Evolutionary conservation across 2,888 invertebrate genomes (phyloP).

Genomic region (Callyntrura sp.): DNA sequence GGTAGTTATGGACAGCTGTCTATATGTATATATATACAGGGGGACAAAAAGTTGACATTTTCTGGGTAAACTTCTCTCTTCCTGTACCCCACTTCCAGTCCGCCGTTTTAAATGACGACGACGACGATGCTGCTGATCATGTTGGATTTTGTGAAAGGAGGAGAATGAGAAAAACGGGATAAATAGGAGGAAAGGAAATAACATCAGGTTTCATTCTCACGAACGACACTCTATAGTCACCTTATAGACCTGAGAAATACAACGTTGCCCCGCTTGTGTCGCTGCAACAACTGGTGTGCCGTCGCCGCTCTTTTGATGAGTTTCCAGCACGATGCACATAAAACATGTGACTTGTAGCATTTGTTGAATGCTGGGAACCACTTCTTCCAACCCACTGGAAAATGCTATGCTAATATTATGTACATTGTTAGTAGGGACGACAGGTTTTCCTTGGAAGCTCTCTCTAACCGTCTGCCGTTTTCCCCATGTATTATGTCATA

Average conservation of each 20-base stretch:
- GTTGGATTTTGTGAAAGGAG: background rate
- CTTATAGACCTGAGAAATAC: background rate
- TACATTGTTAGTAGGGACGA: too few relatives aligned
- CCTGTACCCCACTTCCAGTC: background rate
- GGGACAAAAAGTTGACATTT: constrained; percentile 10
- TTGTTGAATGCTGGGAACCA: constrained; percentile 24
- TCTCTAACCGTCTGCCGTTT: too few relatives aligned
- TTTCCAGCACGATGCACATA: background rate
- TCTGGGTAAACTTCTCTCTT: background rate
- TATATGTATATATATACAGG: too few relatives aligned
- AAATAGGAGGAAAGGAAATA: constrained; percentile 46
- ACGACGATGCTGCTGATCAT: background rate
- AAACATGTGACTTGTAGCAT: background rate
- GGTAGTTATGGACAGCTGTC: background rate
- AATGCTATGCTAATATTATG: constrained; percentile 40
- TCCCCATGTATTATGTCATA: too few relatives aligned
- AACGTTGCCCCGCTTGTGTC: background rate
- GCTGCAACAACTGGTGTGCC: background rate
- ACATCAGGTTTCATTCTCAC: constrained; percentile 59
- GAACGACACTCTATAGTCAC: constrained; percentile 37
- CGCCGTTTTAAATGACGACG: background rate
- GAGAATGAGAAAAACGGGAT: constrained; percentile 27
- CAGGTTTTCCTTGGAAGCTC: too few relatives aligned
- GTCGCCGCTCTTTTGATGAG: background rate
- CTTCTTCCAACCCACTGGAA: constrained; percentile 19